Evolutionary conservation across 1,140 invertebrate species (phyloP), one percentile per base, ranked within the genome.

Genomic region (Apis dorsata): DNA sequence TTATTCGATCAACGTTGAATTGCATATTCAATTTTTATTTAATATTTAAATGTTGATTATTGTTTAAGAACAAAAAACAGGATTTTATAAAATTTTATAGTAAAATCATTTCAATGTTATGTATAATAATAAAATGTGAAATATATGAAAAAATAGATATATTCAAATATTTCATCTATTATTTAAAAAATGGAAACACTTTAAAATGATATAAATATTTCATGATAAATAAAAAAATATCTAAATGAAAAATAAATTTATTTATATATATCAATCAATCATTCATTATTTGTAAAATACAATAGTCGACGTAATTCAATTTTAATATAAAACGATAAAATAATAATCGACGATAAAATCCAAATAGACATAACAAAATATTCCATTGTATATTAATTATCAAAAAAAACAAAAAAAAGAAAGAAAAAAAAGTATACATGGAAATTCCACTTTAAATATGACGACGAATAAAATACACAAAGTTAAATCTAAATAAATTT

Each of bases 401-500:
- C 4, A 15, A 53, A 55, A 53, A 53, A 34, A 34, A 34, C 3
- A 53, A 34, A 34, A 53, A 53, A 53, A 53, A 53, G 12, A 1
- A 53, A 53, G 13, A 53, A 59, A 59, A 2, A 17, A 17, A 59
- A 59, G 21, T 4, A 59, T 59, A 59, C 17, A 59, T 17, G 57
- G 15, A 59, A 24, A 71, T 28, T 55, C 15, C 15, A 19, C n/a
- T 53, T 28, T 24, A 55, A 53, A 19, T 51, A 19, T 19, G 65
- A 19, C 5, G 34, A 34, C 3, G 19, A 19, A 66, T 24, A 71
- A 24, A 71, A 71, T 28, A 28, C 49, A 19, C n/a, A 51, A 28
- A 71, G 28, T n/a, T 11, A 53, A 28, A 55, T 49, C 28, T n/a
- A 62, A 70, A 79, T 28, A 51, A 44, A 49, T 79, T 73, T 63